Base-by-base conservation (phyloP, 2,888 invertebrate species). In the Yponomeuta plumbellus region DNA sequence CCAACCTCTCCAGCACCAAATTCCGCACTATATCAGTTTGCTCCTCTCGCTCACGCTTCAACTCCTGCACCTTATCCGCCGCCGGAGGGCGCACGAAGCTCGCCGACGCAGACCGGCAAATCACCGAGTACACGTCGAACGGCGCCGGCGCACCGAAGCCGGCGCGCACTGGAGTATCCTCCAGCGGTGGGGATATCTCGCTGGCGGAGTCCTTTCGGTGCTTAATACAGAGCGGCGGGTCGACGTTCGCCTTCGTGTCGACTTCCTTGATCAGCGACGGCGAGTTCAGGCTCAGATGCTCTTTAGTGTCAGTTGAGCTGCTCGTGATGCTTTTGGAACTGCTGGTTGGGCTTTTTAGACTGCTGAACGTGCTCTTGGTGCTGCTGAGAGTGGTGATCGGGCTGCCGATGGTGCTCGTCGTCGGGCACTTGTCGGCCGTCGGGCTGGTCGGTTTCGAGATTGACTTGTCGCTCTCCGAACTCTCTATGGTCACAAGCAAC, bases 1-100 rank as follows among this genome's bases (percentile, higher is more conserved):
- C 89, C 74, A 96, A 88, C 81, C 96, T 94, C 76, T 95, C 96
- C 92, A 97, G 93, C 66, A 97, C 95, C 84, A 97, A 90, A 79
- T 97, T 94, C 75, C 97, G 94, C 63, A 97, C 95, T 34, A 97
- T 91, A 79, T 95, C 95, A 71, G 96, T 97, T 83, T 97, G 96
- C 77, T 96, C 95, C 57, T 95, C 95, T 67, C 96, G 92, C 79
- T 96, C 96, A 76, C 95, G 93, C 70, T 95, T 94, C 52, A 97
- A 92, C 85, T 96, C 95, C 79, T 96, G 95, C 66, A 95, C 91
- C 78, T 94, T 95, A 67, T 93, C 91, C 1, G 92, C 92, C 3
- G 94, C 8, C 34, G 34, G 34, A 6, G 34, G 80, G 68, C 79
- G 75, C 69, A 78, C 79, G 74, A 88, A 91, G 0, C 83, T 90